These are phyloP conservation scores for Tychaedon coryphoeus DNA, from an alignment of 2,113 vertebrate genomes.

Conservation along the genomic window DNA sequence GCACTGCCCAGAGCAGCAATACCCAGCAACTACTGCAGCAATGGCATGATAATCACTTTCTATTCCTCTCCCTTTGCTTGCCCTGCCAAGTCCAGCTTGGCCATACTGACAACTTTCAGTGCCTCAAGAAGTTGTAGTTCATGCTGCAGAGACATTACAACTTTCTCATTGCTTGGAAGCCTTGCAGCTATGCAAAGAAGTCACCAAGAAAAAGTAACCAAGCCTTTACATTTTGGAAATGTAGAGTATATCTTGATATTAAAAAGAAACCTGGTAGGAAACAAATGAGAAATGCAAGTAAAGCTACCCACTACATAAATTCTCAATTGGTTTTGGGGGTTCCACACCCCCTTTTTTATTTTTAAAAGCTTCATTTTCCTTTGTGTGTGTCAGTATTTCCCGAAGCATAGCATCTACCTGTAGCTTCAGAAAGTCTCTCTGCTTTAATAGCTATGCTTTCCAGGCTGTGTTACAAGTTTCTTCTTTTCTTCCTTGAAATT, in stretches of 20 bases:
- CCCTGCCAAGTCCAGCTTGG: neutral
- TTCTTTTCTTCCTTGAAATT: neutral
- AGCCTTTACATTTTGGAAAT: neutral
- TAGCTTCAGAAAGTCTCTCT: neutral
- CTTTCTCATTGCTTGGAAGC: neutral
- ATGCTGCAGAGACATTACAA: neutral
- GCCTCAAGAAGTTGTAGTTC: neutral
- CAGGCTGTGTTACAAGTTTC: neutral
- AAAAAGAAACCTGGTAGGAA: neutral
- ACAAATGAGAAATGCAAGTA: neutral
- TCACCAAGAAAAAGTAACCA: neutral
- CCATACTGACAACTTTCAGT: neutral
- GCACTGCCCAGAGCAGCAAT: neutral
- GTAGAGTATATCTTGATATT: neutral
- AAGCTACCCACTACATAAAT: neutral
- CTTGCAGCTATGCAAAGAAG: neutral
- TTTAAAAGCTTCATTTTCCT: neutral
- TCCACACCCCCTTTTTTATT: accelerated
- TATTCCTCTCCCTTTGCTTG: neutral
- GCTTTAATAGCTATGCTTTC: neutral
- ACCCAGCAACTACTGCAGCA: neutral
- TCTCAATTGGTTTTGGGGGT: neutral
- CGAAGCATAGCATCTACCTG: neutral
- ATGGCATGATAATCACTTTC: accelerated
- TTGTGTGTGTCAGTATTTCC: neutral